Evolutionary conservation across 2,888 invertebrate genomes (phyloP).

Genomic region (Apotomis betuletana): DNA sequence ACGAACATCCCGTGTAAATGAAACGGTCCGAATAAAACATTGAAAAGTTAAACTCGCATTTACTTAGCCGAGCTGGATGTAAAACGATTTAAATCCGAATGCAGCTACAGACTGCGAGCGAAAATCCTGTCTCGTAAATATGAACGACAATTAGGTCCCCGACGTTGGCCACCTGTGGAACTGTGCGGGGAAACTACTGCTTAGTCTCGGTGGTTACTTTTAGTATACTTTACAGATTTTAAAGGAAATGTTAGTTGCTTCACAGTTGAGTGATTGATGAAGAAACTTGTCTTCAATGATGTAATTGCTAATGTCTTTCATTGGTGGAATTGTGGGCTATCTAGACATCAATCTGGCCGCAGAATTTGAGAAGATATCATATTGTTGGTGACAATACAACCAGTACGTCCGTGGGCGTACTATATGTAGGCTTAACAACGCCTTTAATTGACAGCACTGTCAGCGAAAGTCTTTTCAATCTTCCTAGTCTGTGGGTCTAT

Average conservation of each 20-base stretch:
- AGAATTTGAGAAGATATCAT: too few relatives aligned
- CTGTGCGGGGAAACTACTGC: slow-evolving; percentile 17
- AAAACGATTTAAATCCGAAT: slow-evolving; percentile 52
- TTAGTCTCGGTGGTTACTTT: slow-evolving; percentile 13
- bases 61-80: slow-evolving; percentile 43
- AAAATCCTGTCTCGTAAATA: slow-evolving; percentile 66
- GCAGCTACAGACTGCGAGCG: slow-evolving; percentile 47
- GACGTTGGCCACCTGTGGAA: slow-evolving; percentile 64
- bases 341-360: too few relatives aligned
- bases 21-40: slow-evolving; percentile 38
- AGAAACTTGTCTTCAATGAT: too few relatives aligned
- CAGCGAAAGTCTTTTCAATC: too few relatives aligned
- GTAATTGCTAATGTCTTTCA: too few relatives aligned
- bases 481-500: too few relatives aligned
- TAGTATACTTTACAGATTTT: not conserved
- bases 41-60: slow-evolving; percentile 47
- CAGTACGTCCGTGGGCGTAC: too few relatives aligned
- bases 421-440: too few relatives aligned
- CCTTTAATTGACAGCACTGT: too few relatives aligned
- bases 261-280: slow-evolving; percentile 12
- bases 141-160: slow-evolving; percentile 63
- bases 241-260: slow-evolving; percentile 3
- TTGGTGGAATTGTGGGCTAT: too few relatives aligned
- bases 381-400: too few relatives aligned
- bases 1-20: slow-evolving; percentile 29